phyloP scores from a whole-genome alignment of 2,797 vertebrate species.

The Gallinago stenura region DNA sequence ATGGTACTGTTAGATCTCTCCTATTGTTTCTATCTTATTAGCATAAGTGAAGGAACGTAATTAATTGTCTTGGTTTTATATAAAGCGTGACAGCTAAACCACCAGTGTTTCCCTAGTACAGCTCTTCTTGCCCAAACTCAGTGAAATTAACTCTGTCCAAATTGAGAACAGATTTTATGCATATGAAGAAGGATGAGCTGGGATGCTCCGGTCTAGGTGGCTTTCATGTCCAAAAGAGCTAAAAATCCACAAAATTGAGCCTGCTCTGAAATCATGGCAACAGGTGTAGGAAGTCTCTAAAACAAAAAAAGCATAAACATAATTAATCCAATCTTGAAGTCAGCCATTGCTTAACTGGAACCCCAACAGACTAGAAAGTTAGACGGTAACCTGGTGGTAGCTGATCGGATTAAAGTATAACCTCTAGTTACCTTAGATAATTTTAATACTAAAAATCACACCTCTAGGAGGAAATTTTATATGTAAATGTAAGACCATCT shows the following conservation, averaged over 20 bases:
- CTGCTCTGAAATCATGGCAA: background rate
- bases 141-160: background rate
- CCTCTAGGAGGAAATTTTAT: background rate
- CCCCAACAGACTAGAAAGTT: background rate
- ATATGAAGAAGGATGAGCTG: background rate
- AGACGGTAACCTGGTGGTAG: background rate
- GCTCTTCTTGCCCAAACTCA: background rate
- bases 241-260: background rate
- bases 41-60: background rate
- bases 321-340: background rate
- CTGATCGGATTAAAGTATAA: background rate
- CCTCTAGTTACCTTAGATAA: background rate
- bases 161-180: background rate
- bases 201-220: background rate
- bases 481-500: background rate
- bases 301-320: background rate
- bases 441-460: background rate
- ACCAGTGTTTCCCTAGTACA: background rate
- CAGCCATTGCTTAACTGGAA: background rate
- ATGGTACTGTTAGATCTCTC: background rate
- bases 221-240: background rate
- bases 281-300: no score
- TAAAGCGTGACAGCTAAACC: background rate
- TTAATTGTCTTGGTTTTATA: background rate
- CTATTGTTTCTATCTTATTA: background rate